Evolutionary conservation across 2,797 vertebrate species (phyloP).

Genomic region (Sebastes kiyomatsui): DNA sequence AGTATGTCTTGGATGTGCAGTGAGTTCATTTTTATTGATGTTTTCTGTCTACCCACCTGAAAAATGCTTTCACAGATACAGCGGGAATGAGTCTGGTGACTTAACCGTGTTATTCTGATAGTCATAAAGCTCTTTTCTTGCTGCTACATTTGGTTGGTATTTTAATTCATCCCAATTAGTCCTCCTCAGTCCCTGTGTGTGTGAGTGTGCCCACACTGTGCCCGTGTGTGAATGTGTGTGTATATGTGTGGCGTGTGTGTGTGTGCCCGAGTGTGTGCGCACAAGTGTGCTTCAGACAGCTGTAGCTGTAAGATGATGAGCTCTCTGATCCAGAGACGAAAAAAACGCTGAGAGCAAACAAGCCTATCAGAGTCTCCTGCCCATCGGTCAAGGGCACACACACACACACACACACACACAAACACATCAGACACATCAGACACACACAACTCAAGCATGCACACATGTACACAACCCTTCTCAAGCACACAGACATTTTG

Average conservation of each 20-base stretch:
- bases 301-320: constrained; percentile 70
- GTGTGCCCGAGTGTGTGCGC: not conserved
- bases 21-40: constrained; percentile 1
- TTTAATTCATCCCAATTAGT: constrained; percentile 63
- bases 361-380: constrained; percentile 75
- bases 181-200: constrained; percentile 21
- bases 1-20: not conserved
- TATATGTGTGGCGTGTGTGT: not conserved
- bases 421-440: not conserved
- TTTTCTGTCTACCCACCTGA: constrained; percentile 13
- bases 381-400: constrained; percentile 72
- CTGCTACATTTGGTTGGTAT: constrained; percentile 24
- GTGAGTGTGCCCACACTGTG: constrained; percentile 12
- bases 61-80: constrained; percentile 24
- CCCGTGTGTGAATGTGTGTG: not conserved
- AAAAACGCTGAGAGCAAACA: constrained; percentile 64
- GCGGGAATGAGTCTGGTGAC: constrained; percentile 3
- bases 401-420: constrained; percentile 37
- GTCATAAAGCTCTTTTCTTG: constrained; percentile 28
- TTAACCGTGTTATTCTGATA: constrained; percentile 6
- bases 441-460: constrained; percentile 56
- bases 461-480: constrained; percentile 51
- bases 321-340: constrained; percentile 69
- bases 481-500: constrained; percentile 59
- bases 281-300: constrained; percentile 43